A percentile compares a stretch with the other conserved stretches of the same genome.
These are phyloP conservation scores for Danio aesculapii DNA, from an alignment of 2,797 vertebrate genomes.

Conservation along the genomic window DNA sequence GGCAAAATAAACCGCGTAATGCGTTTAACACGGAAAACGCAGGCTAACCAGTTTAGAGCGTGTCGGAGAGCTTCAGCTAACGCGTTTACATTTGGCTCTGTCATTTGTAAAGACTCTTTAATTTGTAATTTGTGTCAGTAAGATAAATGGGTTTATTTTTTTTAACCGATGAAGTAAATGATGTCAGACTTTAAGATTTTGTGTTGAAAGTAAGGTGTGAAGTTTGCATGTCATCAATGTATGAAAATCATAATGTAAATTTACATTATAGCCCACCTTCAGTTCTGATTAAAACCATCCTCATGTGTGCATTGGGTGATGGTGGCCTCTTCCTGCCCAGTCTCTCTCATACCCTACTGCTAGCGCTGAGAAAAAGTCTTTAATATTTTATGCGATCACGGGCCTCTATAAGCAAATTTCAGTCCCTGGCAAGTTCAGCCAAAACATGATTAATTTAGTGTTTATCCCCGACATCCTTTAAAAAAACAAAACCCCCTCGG, in stretches of 20 bases:
- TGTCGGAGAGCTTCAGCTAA: constrained; percentile 78
- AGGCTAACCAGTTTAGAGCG: constrained; percentile 58
- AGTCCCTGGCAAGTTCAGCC: constrained; percentile 92
- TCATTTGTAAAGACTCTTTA: constrained; percentile 94
- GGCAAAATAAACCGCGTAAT: constrained; percentile 35
- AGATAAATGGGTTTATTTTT: constrained; percentile 90
- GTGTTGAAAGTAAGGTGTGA: constrained; percentile 6
- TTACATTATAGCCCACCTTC: constrained; percentile 31
- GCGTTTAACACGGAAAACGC: constrained; percentile 53
- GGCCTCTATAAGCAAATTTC: constrained; percentile 95
- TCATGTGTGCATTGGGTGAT: constrained; percentile 16
- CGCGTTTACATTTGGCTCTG: constrained; percentile 89
- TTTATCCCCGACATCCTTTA: constrained; percentile 83
- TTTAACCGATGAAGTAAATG: constrained; percentile 83
- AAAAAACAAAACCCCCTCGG: constrained; percentile 78
- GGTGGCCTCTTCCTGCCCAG: constrained; percentile 62
- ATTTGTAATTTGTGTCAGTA: constrained; percentile 97
- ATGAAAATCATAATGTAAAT: constrained; percentile 2
- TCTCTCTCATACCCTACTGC: constrained; percentile 78
- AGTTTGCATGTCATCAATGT: neutral
- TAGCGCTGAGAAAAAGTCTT: constrained; percentile 82
- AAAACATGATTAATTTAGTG: constrained; percentile 98
- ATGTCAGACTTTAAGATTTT: constrained; percentile 76
- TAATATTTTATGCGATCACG: constrained; percentile 97
- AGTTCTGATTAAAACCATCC: constrained; percentile 45